Conservation (phyloP, 1,140 invertebrate species). For the Brachionus angularis region DNA sequence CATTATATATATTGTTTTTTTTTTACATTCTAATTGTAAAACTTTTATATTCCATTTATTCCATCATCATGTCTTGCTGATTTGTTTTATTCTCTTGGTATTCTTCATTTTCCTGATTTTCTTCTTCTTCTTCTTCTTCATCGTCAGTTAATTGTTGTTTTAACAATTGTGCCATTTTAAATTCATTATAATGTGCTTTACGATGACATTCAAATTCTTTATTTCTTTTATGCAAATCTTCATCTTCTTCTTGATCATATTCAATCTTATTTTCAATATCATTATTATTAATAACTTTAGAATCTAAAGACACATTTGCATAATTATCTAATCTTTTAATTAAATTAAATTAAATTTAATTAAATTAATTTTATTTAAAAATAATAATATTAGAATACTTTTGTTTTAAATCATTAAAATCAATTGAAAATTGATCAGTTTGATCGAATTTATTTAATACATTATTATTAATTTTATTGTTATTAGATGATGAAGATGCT, state of each 20-base stretch:
- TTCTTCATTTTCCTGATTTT: not conserved
- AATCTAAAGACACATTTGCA: not conserved
- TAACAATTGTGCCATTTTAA: constrained; percentile 19
- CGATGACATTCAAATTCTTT: constrained; percentile 32
- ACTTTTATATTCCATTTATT: too few relatives aligned
- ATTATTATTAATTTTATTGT: not conserved
- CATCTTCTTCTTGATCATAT: not conserved
- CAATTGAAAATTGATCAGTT: constrained; percentile 5
- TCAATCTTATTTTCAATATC: not conserved
- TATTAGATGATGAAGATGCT: too few relatives aligned
- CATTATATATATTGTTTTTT: too few relatives aligned
- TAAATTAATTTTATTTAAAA: not conserved
- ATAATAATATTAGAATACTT: not conserved
- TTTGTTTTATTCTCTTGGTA: too few relatives aligned
- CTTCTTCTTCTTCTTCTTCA: constrained; percentile 9
- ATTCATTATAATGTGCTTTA: constrained; percentile 42
- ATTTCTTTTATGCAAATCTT: not conserved
- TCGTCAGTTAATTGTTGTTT: constrained; percentile 27
- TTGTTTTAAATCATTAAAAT: constrained; percentile 32
- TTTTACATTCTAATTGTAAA: too few relatives aligned
- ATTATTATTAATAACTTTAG: too few relatives aligned
- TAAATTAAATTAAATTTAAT: not conserved
- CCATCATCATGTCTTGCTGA: too few relatives aligned
- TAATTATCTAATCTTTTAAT: constrained; percentile 37
- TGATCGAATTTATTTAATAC: not conserved